Base-by-base conservation (phyloP, 2,113 vertebrate genomes). In the Delphinapterus leucas region DNA sequence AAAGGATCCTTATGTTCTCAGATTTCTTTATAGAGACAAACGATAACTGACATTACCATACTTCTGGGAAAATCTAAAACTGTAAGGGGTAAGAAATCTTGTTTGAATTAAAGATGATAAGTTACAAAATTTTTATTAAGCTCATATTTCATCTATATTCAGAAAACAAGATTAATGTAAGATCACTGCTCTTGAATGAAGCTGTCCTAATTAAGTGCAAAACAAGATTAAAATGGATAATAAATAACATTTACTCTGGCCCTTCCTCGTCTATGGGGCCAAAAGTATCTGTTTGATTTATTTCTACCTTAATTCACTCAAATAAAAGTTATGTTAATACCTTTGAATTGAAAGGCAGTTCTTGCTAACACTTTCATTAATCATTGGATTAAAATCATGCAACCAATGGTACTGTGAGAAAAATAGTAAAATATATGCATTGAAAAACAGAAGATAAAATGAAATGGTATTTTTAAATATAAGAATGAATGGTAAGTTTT, bases 161-260 rank as follows among this genome's bases (percentile, higher is more conserved):
- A 95, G 81, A 95, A 96, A 97, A 96, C 41, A 96, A 97, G 88
- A 97, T 96, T 96, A 97, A 98, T 93, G 94, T 97, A 85, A 95
- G 9, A 90, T 94, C 36, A 76, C 47, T 79, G 85, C 3, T 93
- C 31, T 47, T 94, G 83, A 97, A 94, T 94, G 70, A 97, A 97
- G 65, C 55, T 92, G n/a, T 93, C 47, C 67, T 96, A 98, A 97
- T 97, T 98, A 97, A 97, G 76, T 93, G 6, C 33, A 94, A 97
- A 98, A 82, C 82, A 96, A 96, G 74, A 96, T 94, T 95, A 90
- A 96, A 97, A 68, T 88, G 38, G 67, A 92, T 85, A 96, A 97
- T 94, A 96, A 97, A 92, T 93, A 95, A 84, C 60, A 95, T 90
- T 98, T 95, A 36, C 49, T 80, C n/a, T 93, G 31, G 25, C 11